phyloP scores from a whole-genome alignment of 1,140 invertebrate species.

The Goniozus legneri region DNA sequence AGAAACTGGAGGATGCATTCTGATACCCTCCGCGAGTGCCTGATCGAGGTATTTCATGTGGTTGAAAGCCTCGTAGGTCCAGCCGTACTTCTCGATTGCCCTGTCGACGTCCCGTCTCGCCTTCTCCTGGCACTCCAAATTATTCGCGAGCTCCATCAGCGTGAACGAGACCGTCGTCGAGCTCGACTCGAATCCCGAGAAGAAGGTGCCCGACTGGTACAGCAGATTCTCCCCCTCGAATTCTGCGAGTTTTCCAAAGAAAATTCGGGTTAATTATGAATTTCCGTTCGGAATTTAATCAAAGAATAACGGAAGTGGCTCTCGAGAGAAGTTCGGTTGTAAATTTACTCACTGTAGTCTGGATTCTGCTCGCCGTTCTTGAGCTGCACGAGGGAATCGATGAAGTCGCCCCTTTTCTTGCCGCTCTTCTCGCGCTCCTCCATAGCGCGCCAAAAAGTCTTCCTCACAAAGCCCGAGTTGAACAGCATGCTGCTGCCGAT shows the following conservation, averaged over 20 bases:
- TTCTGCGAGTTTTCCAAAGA: slow-evolving; percentile 21
- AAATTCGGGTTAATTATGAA: neutral
- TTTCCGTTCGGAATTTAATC: neutral
- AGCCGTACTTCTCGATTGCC: slow-evolving; percentile 38
- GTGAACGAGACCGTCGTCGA: slow-evolving; percentile 48
- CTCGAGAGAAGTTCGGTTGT: too few relatives aligned
- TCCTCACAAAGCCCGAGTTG: slow-evolving; percentile 32
- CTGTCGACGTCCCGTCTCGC: slow-evolving; percentile 59
- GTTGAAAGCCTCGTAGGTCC: slow-evolving; percentile 38
- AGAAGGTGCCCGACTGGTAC: slow-evolving; percentile 44
- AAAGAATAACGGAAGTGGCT: too few relatives aligned
- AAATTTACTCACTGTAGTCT: slow-evolving; percentile 38
- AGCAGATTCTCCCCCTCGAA: slow-evolving; percentile 33
- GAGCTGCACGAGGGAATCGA: slow-evolving; percentile 42
- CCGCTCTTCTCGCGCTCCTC: slow-evolving; percentile 34
- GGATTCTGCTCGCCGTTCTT: slow-evolving; percentile 39
- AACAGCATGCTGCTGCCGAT: slow-evolving; percentile 32
- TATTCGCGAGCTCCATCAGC: slow-evolving; percentile 48
- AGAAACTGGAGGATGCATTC: slow-evolving; percentile 61
- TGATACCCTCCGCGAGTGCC: slow-evolving; percentile 41
- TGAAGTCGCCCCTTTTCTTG: slow-evolving; percentile 41
- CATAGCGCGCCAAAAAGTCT: slow-evolving; percentile 43
- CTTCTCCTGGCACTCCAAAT: slow-evolving; percentile 40
- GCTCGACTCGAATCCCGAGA: slow-evolving; percentile 61
- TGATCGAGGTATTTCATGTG: slow-evolving; percentile 45